phyloP scores from a whole-genome alignment of 2,797 vertebrate species.

The Amazona ochrocephala region DNA sequence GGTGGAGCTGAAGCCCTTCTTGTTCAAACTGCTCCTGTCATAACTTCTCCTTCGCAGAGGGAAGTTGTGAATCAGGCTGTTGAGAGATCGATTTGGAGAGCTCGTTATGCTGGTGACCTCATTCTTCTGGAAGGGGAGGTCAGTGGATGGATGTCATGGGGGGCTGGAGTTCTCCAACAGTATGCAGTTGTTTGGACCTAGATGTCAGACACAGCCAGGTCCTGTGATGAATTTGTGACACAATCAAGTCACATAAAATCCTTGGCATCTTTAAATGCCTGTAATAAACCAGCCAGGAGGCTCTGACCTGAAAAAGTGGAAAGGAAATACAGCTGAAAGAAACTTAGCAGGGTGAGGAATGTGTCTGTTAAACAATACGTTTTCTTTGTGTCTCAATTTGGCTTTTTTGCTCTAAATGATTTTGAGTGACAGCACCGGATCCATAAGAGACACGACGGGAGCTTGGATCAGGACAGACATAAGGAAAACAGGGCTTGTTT shows the following conservation, averaged over 20 bases:
- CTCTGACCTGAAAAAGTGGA: slow-evolving; percentile 2
- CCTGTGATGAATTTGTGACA: neutral
- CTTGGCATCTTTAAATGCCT: neutral
- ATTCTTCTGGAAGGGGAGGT: neutral
- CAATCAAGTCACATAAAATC: neutral
- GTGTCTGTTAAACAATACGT: neutral
- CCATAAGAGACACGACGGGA: neutral
- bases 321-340: neutral
- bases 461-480: neutral
- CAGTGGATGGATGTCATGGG: neutral
- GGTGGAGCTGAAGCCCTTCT: slow-evolving; percentile 48
- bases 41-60: neutral
- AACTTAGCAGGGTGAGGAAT: neutral
- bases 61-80: neutral
- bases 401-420: slow-evolving; percentile 1
- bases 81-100: neutral
- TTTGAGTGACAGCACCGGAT: neutral
- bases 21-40: neutral
- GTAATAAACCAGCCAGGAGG: neutral
- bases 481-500: slow-evolving; percentile 15
- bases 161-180: neutral
- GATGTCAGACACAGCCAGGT: neutral
- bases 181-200: neutral
- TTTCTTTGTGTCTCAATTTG: neutral
- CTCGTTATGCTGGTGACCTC: neutral